A percentile compares a stretch with the other conserved stretches of the same genome.
phyloP scores from a whole-genome alignment of 2,113 vertebrate genomes.

The Ia io region DNA sequence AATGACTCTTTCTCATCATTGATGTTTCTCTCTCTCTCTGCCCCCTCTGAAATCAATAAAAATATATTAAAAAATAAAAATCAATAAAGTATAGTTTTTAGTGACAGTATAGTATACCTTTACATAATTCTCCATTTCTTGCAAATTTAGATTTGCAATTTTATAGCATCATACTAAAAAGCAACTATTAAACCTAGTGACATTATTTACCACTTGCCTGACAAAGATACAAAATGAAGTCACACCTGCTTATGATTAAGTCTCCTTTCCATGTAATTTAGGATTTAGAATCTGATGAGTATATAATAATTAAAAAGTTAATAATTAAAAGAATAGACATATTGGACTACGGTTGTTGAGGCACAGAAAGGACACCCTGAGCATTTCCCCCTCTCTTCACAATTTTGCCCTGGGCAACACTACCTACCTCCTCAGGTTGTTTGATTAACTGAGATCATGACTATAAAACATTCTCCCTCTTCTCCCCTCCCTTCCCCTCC shows the following conservation, averaged over 20 bases:
- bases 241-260: neutral
- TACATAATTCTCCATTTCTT: neutral
- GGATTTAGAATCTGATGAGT: neutral
- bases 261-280: neutral
- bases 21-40: too few species aligned
- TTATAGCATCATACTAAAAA: neutral
- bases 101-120: neutral
- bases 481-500: neutral
- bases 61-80: too few species aligned
- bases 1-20: too few species aligned
- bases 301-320: neutral
- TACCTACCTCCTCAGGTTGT: neutral
- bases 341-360: neutral
- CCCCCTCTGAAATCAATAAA: too few species aligned
- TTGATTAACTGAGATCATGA: neutral
- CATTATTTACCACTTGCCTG: neutral
- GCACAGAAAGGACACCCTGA: neutral
- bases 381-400: neutral
- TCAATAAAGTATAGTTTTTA: too few species aligned
- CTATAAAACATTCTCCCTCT: neutral
- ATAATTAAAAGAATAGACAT: neutral
- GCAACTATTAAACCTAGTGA: neutral
- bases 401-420: neutral
- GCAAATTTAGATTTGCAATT: neutral
- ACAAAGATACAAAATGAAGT: neutral